Evolutionary conservation across 2,888 invertebrate genomes (phyloP), one percentile per base, ranked within the genome.

Genomic region (Leptura quadrifasciata): DNA sequence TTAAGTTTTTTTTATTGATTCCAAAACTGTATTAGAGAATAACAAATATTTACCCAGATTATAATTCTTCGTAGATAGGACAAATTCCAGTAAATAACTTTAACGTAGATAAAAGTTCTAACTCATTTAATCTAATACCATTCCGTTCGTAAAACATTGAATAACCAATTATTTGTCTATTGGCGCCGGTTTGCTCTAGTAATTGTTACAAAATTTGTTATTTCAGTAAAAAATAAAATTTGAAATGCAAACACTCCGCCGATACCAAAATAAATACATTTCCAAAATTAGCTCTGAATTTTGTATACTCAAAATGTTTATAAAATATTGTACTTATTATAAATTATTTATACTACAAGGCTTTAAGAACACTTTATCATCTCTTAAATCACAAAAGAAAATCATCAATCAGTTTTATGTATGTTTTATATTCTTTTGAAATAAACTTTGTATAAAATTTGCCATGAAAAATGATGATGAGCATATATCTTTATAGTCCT

Each of bases 271-370:
- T 74, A 77, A 77, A 77, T 72, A 47, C 24, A n/a, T 6, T 20
- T 15, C 39, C 39, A 52, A 64, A 64, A 64, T 39, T 15, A 20
- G 64, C 64, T 24, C 21, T 12, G 5, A 4, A 64, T 12, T 21
- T 12, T 52, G 18, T 52, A n/a, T 21, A 64, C 47, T 2, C 1
- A n/a, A 39, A 52, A 15, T 72, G 74, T 74, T 68, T 60, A 68
- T 63, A 64, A 72, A 72, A 68, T 69, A 74, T 74, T 74, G 74
- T 72, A 74, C 63, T 69, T 60, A 68, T 74, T 73, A 68, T 77
- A 69, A 77, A 77, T 77, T 74, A 72, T 27, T 35, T 77, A 69
- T 31, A 69, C 74, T 18, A 68, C 68, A 35, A 55, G 54, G 57
- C 47, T 52, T 47, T 39, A 35, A 60, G 57, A 71, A 69, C 31